Evolutionary conservation across 2,797 vertebrate genomes (phyloP), one percentile per base, ranked within the genome.

Genomic region (Threskiornis aethiopicus): DNA sequence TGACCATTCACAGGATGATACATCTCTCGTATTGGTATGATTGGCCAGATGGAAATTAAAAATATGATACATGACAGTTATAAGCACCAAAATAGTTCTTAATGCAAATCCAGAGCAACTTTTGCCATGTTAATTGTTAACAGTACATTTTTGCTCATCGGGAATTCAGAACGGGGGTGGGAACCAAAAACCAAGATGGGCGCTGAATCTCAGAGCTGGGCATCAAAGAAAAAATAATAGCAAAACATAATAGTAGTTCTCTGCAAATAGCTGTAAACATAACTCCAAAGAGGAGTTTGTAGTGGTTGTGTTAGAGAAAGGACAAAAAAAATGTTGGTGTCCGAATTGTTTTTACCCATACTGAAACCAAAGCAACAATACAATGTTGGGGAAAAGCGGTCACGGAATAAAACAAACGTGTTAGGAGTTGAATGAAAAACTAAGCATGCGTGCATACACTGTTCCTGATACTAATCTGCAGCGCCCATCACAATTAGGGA

Each of bases 21-120:
- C 10, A 83, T 57, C 65, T 46, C 87, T 21, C 51, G 3, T 42
- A 52, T 33, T 44, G 33, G 28, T 84, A 84, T 42, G n/a, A 86
- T 66, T 62, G 29, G 90, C n/a, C 66, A 93, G 47, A 91, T 14
- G n/a, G 87, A 94, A 96, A 94, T 92, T 88, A 83, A 94, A 96
- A 90, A 72, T 75, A 75, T 31, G 37, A 57, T 82, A 51, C 2
- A 0, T 84, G 66, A 75, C 46, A 87, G 66, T 72, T 81, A 75
- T 49, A 72, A 81, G 42, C 52, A 86, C 6, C n/a, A 59, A 79
- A 82, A 49, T 20, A 80, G 22, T 59, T 87, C 65, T 94, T 73
- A 55, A 39, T n/a, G 85, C 20, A 82, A 92, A 89, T 51, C 47
- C 58, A 83, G 79, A 85, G 35, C 20, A 65, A 69, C 7, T 80